phyloP scores from a whole-genome alignment of 2,888 invertebrate genomes.

The Keiferia lycopersicella region DNA sequence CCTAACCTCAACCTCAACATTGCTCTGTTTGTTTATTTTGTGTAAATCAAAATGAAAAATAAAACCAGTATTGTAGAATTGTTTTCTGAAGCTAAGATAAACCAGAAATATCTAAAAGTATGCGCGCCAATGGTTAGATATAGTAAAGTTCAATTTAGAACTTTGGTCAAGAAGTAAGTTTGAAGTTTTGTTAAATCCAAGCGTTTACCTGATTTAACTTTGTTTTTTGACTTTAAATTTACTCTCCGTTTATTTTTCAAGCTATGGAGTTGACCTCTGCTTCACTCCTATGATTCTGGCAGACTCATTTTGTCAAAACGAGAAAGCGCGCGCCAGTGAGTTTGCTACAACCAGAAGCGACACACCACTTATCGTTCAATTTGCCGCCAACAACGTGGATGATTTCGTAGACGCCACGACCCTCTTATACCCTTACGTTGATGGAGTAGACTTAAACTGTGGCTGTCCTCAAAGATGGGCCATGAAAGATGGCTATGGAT shows the following conservation, averaged over 20 bases:
- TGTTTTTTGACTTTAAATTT: not conserved
- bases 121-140: conserved; percentile 99
- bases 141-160: conserved; percentile 82
- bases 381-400: conserved; percentile 92
- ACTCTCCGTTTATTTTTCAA: conserved; percentile 51
- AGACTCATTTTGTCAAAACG: conserved; percentile 94
- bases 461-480: conserved; percentile 99
- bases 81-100: conserved; percentile 78
- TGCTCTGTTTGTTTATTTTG: not conserved
- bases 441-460: conserved; percentile 98
- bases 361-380: conserved; percentile 94
- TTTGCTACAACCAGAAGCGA: conserved; percentile 89
- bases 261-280: conserved; percentile 93
- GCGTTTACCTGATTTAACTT: not conserved
- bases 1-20: not conserved
- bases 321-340: conserved; percentile 91
- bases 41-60: conserved; percentile 46
- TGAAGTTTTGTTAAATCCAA: not conserved
- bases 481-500: conserved; percentile 93
- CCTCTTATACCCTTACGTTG: conserved; percentile 90
- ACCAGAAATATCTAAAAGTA: conserved; percentile 85
- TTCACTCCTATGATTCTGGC: conserved; percentile 99
- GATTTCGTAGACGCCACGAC: conserved; percentile 94
- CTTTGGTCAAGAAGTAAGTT: conserved; percentile 70
- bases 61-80: conserved; percentile 82